phyloP scores from a whole-genome alignment of 64 coral and sea anemone species.

The Stichodactyla helianthus region DNA sequence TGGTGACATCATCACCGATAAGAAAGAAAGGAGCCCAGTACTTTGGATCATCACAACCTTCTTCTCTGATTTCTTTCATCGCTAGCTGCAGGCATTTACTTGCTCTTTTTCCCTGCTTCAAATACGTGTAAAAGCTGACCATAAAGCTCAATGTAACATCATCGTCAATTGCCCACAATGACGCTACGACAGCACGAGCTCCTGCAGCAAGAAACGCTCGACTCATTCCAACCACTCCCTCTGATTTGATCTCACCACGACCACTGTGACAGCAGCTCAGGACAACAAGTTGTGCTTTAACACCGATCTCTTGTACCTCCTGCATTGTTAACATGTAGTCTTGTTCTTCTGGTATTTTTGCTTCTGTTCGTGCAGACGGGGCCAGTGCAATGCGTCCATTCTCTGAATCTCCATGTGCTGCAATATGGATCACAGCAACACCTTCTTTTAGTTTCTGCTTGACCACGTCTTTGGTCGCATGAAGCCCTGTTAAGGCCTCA shows the following conservation, averaged over 20 bases:
- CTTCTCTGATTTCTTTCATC: not conserved
- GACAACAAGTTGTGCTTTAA: constrained; percentile 40
- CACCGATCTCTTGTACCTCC: constrained; percentile 16
- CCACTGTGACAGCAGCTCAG: constrained; percentile 49
- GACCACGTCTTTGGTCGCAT: constrained; percentile 28
- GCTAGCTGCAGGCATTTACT: not conserved
- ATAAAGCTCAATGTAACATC: not conserved
- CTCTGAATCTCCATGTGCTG: constrained; percentile 27
- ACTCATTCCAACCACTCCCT: constrained; percentile 11
- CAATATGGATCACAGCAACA: constrained; percentile 33
- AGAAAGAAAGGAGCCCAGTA: not conserved
- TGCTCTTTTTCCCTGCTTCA: not conserved
- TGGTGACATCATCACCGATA: not conserved
- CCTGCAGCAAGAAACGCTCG: constrained; percentile 21
- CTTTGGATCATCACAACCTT: not conserved
- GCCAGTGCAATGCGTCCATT: constrained; percentile 22
- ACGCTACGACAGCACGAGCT: constrained; percentile 25
- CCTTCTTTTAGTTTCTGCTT: not conserved
- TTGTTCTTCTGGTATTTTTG: constrained; percentile 6
- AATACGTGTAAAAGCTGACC: not conserved
- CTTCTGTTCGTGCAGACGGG: not conserved
- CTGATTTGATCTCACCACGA: constrained; percentile 22
- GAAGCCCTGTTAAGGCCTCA: not conserved
- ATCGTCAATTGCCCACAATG: constrained; percentile 26
- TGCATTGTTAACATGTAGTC: constrained; percentile 43